These are phyloP conservation scores for Nannoperca obscura DNA, from an alignment of 2,797 vertebrate species.

Conservation along the genomic window DNA sequence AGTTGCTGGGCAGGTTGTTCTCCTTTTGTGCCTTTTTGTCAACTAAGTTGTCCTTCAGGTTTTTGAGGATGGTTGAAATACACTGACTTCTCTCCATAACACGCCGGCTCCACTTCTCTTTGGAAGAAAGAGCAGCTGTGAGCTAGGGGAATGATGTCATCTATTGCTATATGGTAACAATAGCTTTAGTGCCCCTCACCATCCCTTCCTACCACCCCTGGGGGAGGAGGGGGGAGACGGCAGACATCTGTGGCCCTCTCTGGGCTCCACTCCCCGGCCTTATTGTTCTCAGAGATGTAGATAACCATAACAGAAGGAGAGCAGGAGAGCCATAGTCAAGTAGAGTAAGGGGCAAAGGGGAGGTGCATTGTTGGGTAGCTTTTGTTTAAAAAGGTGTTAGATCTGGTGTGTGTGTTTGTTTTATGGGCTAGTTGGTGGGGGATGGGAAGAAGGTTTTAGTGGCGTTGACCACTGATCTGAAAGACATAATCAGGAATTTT, in stretches of 20 bases:
- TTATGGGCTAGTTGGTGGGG: constrained; percentile 39
- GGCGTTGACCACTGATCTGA: constrained; percentile 46
- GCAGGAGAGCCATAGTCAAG: constrained; percentile 40
- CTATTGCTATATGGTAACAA: constrained; percentile 57
- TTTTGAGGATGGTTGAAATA: constrained; percentile 16
- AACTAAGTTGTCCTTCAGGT: background rate
- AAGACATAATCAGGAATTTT: constrained; percentile 51
- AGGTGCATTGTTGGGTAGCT: constrained; percentile 30
- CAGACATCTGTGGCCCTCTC: constrained; percentile 66
- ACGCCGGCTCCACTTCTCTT: background rate
- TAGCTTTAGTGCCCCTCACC: constrained; percentile 43
- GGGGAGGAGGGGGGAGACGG: constrained; percentile 30
- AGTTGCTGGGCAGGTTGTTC: background rate
- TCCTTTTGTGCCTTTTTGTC: constrained; percentile 27
- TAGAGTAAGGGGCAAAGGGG: constrained; percentile 43
- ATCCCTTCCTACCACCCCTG: constrained; percentile 1
- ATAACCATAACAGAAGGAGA: constrained; percentile 73
- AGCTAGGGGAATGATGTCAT: constrained; percentile 43
- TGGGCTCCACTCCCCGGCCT: constrained; percentile 43
- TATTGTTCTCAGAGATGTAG: constrained; percentile 70
- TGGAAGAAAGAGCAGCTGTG: constrained; percentile 26
- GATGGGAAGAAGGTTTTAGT: constrained; percentile 26
- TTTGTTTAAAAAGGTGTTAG: constrained; percentile 53
- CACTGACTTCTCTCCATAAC: background rate
- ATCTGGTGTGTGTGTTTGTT: constrained; percentile 38